Conservation (phyloP, 1,140 invertebrate species). For the Stenopsyche tienmushanensis region DNA sequence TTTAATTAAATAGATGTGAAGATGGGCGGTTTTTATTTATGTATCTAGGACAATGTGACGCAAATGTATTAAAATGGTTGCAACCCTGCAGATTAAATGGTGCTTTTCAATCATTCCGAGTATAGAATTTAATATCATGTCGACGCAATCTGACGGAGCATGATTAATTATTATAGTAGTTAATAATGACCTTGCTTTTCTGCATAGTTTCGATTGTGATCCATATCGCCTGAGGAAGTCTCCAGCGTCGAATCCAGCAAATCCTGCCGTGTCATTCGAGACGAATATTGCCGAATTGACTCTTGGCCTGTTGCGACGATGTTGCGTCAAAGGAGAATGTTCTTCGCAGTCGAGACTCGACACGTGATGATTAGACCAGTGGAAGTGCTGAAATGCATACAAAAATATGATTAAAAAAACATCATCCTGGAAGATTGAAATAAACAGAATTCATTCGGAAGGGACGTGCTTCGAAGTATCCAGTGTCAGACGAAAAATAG, state of each 20-base stretch:
- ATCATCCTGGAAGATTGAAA: too few relatives aligned
- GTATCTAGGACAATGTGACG: too few relatives aligned
- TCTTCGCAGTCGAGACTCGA: slow-evolving; percentile 62
- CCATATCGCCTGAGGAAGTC: slow-evolving; percentile 74
- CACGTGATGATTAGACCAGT: slow-evolving; percentile 63
- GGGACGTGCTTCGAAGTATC: too few relatives aligned
- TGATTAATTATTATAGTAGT: neutral
- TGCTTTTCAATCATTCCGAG: too few relatives aligned
- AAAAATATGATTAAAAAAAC: too few relatives aligned
- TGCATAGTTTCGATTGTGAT: slow-evolving; percentile 73
- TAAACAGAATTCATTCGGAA: too few relatives aligned
- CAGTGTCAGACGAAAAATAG: too few relatives aligned
- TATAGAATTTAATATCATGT: neutral
- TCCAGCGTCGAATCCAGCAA: slow-evolving; percentile 72
- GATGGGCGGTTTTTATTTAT: too few relatives aligned
- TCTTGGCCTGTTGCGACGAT: slow-evolving; percentile 64
- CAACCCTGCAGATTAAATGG: too few relatives aligned
- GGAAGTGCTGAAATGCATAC: slow-evolving; percentile 67
- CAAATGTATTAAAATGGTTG: too few relatives aligned
- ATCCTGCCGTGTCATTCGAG: slow-evolving; percentile 70
- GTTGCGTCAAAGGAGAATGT: slow-evolving; percentile 44
- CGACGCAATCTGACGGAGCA: too few relatives aligned
- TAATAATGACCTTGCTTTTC: slow-evolving; percentile 70
- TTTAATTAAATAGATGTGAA: too few relatives aligned
- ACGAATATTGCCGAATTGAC: slow-evolving; percentile 77